These are phyloP conservation scores for Zapus hudsonius DNA, from an alignment of 2,113 vertebrate genomes.

Conservation along the genomic window DNA sequence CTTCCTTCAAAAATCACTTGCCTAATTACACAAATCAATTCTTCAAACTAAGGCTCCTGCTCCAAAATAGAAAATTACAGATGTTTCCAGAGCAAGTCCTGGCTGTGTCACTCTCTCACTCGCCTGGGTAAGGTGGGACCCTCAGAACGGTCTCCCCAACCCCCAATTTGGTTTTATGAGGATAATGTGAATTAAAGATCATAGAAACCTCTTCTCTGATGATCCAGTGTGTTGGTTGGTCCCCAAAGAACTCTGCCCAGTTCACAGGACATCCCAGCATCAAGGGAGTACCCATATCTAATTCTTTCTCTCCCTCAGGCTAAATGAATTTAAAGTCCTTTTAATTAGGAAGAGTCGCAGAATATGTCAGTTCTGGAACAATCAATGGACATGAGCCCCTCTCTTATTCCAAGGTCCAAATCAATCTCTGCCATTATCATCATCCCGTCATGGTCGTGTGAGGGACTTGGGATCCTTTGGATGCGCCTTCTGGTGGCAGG, in stretches of 20 bases:
- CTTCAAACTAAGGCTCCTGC: slow-evolving; percentile 51
- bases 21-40: slow-evolving; percentile 79
- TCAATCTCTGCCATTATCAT: neutral
- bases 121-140: neutral
- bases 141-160: neutral
- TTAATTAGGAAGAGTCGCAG: neutral
- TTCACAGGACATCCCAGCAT: neutral
- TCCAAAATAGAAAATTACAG: slow-evolving; percentile 55
- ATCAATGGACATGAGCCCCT: neutral
- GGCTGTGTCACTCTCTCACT: too few species aligned
- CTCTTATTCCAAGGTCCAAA: neutral
- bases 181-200: neutral
- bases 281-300: accelerated
- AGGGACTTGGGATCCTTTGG: too few species aligned
- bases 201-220: neutral
- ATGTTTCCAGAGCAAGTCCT: slow-evolving; percentile 3
- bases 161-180: neutral
- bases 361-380: neutral
- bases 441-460: too few species aligned
- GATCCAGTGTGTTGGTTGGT: too few species aligned
- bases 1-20: slow-evolving; percentile 71
- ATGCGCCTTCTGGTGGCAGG: too few species aligned
- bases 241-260: neutral
- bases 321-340: neutral
- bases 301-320: neutral